Base-by-base conservation (phyloP, 1,140 invertebrate genomes). In the Plectrocnemia conspersa region DNA sequence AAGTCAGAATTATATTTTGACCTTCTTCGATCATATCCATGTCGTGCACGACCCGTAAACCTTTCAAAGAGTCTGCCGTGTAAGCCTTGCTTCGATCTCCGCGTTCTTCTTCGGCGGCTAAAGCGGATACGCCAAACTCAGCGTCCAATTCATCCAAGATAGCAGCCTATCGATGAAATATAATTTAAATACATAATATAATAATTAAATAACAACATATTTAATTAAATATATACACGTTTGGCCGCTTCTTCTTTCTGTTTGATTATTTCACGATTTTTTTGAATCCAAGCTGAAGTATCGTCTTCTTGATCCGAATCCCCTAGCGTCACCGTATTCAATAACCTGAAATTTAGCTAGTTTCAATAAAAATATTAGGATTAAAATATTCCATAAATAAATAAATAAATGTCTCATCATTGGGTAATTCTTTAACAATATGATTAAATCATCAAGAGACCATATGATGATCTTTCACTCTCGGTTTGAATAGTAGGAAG, bases 71-170 rank as follows among this genome's bases (percentile, higher is more conserved):
- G 48, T 73, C 76, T 40, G 78, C 76, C 2, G 75, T 75, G 67
- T 93, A 93, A 9, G 82, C 78, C 32, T 72, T 69, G 19, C 71
- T 78, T 55, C 80, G 79, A 21, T 81, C 77, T 56, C 77, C 78
- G 45, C 75, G 68, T 52, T 85, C 81, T 66, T 93, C 89, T 61
- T 90, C 81, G 58, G 88, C 84, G 2, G 97, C 79, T 9, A 97
- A 73, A 58, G 85, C 85, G 6, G 83, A 80, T 50, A 97, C 83
- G 24, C 93, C 94, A 82, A 98, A 97, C 66, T 92, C 92, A 67
- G 84, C 87, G 77, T 98, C 96, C 73, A 98, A 80, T 71, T 97
- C 93, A 70, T 97, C 92, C 58, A 97, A 70, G 75, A 91, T 80
- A 73, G 93, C 93, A 29, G 91, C 93, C 87, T 91, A 66, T 29